Evolutionary conservation across 2,113 vertebrate genomes (phyloP).

Genomic region (Megalops atlanticus): DNA sequence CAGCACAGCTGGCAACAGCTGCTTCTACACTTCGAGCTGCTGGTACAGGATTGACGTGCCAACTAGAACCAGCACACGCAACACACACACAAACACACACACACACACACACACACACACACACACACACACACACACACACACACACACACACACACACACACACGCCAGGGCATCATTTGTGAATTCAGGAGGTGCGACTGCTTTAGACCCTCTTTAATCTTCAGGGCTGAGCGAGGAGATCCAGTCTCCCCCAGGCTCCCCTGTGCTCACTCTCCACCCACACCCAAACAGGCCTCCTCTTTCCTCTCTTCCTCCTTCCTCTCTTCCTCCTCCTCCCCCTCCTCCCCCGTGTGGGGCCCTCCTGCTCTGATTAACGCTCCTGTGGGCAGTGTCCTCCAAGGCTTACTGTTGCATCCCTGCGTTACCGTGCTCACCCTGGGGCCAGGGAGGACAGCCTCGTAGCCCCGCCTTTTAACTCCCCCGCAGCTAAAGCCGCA

Average conservation of each 20-base stretch:
- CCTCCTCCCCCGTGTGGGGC: not conserved
- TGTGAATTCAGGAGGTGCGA: not conserved
- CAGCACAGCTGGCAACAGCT: slow-evolving; percentile 65
- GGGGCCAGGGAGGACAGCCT: too few relatives aligned
- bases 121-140: not conserved
- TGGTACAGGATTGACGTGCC: slow-evolving; percentile 77
- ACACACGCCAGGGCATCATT: not conserved
- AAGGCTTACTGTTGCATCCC: not conserved
- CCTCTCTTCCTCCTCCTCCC: not conserved
- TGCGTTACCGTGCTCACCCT: slow-evolving; percentile 2
- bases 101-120: too few relatives aligned
- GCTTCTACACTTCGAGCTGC: not conserved
- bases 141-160: not conserved
- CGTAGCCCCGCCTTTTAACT: too few relatives aligned
- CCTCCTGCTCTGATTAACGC: not conserved
- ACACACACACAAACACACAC: not conserved
- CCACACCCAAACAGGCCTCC: not conserved
- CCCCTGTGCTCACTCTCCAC: too few relatives aligned
- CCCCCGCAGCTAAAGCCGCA: too few relatives aligned
- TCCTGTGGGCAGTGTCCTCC: not conserved
- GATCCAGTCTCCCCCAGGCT: not conserved
- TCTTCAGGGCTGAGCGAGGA: not conserved
- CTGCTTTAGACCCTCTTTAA: not conserved
- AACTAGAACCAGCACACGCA: slow-evolving; percentile 37
- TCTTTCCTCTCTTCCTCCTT: not conserved